Evolutionary conservation across 2,888 invertebrate species (phyloP).

Genomic region (Lepidocyrtoides sp.): DNA sequence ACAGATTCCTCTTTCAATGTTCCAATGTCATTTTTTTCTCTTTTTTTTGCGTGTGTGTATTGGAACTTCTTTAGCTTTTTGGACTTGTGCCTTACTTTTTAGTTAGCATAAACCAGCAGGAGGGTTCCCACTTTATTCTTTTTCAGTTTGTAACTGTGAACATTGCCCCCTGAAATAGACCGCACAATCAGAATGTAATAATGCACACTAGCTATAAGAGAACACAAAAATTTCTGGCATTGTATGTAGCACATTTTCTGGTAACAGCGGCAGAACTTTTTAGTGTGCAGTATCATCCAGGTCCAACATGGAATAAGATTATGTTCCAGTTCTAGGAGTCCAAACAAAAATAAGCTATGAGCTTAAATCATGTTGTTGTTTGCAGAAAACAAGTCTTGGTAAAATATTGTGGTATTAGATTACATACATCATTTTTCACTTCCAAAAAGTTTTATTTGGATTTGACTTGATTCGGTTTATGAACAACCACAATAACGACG

Average conservation of each 20-base stretch:
- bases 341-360: slow-evolving; percentile 55
- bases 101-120: neutral
- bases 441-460: slow-evolving; percentile 53
- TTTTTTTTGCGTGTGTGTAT: neutral
- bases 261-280: neutral
- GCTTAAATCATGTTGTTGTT: slow-evolving; percentile 63
- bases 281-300: neutral
- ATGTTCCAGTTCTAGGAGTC: neutral
- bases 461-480: neutral
- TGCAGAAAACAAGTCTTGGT: slow-evolving; percentile 50
- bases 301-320: slow-evolving; percentile 18
- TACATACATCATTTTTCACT: slow-evolving; percentile 65
- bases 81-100: neutral
- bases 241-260: neutral
- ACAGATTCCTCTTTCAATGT: neutral
- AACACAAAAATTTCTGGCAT: neutral
- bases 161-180: neutral
- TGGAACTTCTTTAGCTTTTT: neutral
- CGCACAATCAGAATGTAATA: slow-evolving; percentile 21
- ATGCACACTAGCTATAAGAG: neutral
- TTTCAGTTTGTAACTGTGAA: neutral
- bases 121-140: neutral
- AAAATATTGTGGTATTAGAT: slow-evolving; percentile 56
- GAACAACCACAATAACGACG: too few species aligned
- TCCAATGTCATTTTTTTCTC: neutral